phyloP scores from a whole-genome alignment of 2,113 vertebrate genomes.

The Nothoprocta pentlandii region DNA sequence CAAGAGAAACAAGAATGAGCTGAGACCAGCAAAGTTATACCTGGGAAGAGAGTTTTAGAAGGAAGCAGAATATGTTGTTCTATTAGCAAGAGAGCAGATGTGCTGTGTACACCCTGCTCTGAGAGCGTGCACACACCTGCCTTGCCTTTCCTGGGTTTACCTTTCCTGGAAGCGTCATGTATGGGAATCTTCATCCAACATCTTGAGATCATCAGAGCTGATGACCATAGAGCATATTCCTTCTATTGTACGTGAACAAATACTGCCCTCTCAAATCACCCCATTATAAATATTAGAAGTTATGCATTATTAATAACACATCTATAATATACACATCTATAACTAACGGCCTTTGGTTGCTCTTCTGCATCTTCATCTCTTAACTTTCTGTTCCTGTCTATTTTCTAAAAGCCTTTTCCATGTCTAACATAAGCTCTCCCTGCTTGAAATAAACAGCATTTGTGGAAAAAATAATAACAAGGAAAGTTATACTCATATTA shows the following conservation, averaged over 20 bases:
- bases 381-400: background rate
- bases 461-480: background rate
- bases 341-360: background rate
- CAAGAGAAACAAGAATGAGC: constrained; percentile 22
- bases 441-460: background rate
- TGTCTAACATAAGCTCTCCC: background rate
- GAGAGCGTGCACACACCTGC: background rate
- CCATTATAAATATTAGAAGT: background rate
- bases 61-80: background rate
- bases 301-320: no score
- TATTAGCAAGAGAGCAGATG: background rate
- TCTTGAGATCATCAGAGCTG: background rate
- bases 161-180: background rate
- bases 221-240: background rate
- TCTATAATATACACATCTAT: background rate
- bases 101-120: background rate
- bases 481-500: background rate
- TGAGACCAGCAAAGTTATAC: background rate
- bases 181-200: background rate
- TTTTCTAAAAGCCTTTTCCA: constrained; percentile 17
- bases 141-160: background rate
- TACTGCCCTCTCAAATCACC: background rate
- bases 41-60: background rate
- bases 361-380: background rate
- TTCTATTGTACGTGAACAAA: background rate